phyloP scores from a whole-genome alignment of 2,888 invertebrate species.

The Fabriciana adippe region DNA sequence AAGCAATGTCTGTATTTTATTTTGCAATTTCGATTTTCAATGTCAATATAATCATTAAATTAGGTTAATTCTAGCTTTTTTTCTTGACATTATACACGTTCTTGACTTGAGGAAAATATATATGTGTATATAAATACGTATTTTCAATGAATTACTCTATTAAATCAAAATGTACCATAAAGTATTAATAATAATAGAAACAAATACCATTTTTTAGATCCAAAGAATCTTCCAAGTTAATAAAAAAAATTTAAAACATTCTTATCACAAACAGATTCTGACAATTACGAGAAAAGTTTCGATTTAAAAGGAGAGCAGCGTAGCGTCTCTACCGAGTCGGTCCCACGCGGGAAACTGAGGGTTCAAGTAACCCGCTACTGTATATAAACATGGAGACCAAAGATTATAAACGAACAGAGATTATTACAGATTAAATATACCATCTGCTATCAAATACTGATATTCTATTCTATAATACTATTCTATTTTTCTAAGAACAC shows the following conservation, averaged over 20 bases:
- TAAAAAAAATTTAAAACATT: slow-evolving; percentile 27
- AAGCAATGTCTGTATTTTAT: too few species aligned
- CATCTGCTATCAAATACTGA: too few species aligned
- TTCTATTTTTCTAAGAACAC: too few species aligned
- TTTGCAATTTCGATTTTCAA: too few species aligned
- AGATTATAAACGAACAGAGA: slow-evolving; percentile 35
- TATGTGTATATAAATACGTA: too few species aligned
- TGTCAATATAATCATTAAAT: too few species aligned
- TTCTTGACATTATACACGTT: too few species aligned
- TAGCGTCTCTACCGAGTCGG: slow-evolving; percentile 45
- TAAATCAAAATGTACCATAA: not conserved
- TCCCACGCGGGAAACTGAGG: slow-evolving; percentile 65
- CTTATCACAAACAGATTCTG: slow-evolving; percentile 10
- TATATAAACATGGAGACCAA: slow-evolving; percentile 56
- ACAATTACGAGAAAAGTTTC: slow-evolving; percentile 44
- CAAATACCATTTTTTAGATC: slow-evolving; percentile 30
- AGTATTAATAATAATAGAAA: not conserved
- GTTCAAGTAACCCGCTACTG: slow-evolving; percentile 48
- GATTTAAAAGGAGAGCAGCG: slow-evolving; percentile 23
- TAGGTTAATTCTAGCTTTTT: too few species aligned
- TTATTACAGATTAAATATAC: slow-evolving; percentile 2
- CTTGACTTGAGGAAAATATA: too few species aligned
- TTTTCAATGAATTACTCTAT: not conserved
- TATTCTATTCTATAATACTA: too few species aligned
- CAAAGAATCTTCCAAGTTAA: slow-evolving; percentile 8